Evolutionary conservation across 2,113 vertebrate species (phyloP).

Genomic region (Saguinus midas): DNA sequence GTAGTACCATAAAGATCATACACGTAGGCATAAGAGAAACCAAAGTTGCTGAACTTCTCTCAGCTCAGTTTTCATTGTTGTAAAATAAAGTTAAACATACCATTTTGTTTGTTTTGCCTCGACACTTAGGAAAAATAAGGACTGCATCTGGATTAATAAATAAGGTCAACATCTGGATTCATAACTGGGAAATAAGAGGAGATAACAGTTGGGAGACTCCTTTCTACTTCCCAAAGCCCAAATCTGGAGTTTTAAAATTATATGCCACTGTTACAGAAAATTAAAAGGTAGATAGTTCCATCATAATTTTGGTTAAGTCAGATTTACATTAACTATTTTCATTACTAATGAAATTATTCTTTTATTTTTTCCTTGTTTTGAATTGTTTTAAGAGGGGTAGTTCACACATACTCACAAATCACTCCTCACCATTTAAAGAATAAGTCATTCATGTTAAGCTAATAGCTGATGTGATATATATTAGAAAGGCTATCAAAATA

Average conservation of each 20-base stretch:
- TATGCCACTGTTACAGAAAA: not conserved
- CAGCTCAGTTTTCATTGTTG: not conserved
- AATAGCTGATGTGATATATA: not conserved
- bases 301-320: not conserved
- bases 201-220: not conserved
- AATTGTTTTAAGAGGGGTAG: not conserved
- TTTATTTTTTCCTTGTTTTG: not conserved
- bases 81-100: not conserved
- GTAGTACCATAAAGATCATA: not conserved
- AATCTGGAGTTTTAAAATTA: not conserved
- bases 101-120: not conserved
- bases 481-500: not conserved
- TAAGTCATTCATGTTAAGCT: not conserved
- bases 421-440: not conserved
- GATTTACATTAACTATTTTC: not conserved
- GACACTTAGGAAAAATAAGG: not conserved
- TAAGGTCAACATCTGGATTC: not conserved
- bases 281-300: not conserved
- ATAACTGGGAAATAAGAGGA: not conserved
- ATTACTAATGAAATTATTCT: not conserved
- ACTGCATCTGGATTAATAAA: not conserved
- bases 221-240: not conserved
- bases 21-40: not conserved
- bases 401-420: not conserved
- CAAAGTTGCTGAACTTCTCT: not conserved